Evolutionary conservation across 2,113 vertebrate genomes (phyloP), one percentile per base, ranked within the genome.

Genomic region (Casuarius casuarius): DNA sequence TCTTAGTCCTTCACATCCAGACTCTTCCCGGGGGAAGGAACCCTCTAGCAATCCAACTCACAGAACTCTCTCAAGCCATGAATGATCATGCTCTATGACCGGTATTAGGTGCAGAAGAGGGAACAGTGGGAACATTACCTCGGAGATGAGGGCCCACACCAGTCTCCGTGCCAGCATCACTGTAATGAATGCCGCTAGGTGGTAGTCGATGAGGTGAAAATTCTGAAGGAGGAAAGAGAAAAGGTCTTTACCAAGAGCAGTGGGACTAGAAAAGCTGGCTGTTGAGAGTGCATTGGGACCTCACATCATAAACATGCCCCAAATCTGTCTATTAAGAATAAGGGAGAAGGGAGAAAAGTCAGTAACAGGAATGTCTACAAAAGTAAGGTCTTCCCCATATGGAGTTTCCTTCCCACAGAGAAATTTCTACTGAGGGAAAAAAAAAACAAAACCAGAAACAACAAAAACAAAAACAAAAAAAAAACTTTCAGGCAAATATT

Each of bases 181-280:
- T 54, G 99, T 99, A 97, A 99, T 99, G 97, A 99, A 99, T 93
- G 99, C 98, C 18, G 99, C 99, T 98, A 99, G 98, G 96, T 99
- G 99, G 95, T 99, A 99, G 97, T 99, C 99, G 98, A 99, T 99
- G 96, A 99, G 98, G 97, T 99, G 99, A 96, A 99, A 99, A 97
- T 99, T 99, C 99, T 99, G 94, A 42, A 97, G 96, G 74, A 97
- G 83, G 97, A 97, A 90, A 97, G 38, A 95, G 87, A 62, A 97
- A 93, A 96, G 19, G 90, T 97, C 90, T 97, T 91, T 66, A 95
- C 94, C 54, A 77, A 31, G 46, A 42, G 61, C 79, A 90, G 28
- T 31, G 56, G 35, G 22, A 70, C 74, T 85, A 84, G 49, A 54
- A 79, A 74, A 87, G 62, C 65, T 91, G 54, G 46, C 42, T 91